Percentiles rank a stretch among this genome's conserved stretches.
Evolutionary conservation across 2,797 vertebrate species (phyloP).

Genomic region (Muscicapa striata): DNA sequence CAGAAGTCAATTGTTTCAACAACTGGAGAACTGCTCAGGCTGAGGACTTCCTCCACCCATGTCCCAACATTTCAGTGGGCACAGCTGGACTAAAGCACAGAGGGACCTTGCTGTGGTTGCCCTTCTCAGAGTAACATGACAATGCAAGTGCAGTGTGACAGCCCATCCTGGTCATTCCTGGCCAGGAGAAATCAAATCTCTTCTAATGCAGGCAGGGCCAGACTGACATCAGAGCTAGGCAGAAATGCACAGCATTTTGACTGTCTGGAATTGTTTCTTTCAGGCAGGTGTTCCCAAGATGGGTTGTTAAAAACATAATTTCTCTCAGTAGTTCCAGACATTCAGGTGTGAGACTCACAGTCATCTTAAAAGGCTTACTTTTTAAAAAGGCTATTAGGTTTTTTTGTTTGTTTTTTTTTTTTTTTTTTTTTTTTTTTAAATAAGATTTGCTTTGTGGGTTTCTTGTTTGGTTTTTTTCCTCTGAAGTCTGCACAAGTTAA

Average conservation of each 20-base stretch:
- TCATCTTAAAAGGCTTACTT: neutral
- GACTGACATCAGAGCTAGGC: neutral
- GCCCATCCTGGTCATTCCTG: neutral
- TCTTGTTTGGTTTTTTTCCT: neutral
- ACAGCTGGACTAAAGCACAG: neutral
- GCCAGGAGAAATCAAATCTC: neutral
- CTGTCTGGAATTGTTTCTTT: neutral
- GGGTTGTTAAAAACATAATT: neutral
- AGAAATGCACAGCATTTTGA: neutral
- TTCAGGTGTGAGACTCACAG: neutral
- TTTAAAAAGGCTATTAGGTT: neutral
- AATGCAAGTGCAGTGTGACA: fast-evolving
- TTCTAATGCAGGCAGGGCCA: neutral
- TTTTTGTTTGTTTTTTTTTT: too few species aligned
- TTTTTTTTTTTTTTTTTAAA: neutral
- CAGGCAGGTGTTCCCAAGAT: neutral
- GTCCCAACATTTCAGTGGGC: too few species aligned
- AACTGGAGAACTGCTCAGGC: neutral
- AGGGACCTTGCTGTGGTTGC: fast-evolving
- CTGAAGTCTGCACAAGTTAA: neutral
- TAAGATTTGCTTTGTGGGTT: neutral
- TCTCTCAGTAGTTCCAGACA: neutral
- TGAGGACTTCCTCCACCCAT: fast-evolving
- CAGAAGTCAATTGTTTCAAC: neutral
- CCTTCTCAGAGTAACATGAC: neutral